These are phyloP conservation scores for Aurelia sp. DNA, from an alignment of 30 jellyfish, hydroid and myxozoan genomes.

Conservation along the genomic window DNA sequence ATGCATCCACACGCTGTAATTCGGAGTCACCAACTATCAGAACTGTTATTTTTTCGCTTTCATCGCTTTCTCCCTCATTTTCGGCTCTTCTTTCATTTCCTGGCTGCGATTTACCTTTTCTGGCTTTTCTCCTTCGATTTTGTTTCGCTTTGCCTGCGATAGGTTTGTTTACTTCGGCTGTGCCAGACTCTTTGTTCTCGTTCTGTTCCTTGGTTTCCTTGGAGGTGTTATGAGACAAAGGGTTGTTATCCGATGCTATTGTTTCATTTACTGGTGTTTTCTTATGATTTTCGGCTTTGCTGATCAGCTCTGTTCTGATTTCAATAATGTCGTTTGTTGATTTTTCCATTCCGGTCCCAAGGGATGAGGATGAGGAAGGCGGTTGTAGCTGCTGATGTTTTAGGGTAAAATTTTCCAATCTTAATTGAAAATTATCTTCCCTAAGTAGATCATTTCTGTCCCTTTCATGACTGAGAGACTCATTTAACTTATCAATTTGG, in stretches of 20 bases:
- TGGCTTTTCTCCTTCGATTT: too few relatives aligned
- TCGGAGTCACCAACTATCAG: too few relatives aligned
- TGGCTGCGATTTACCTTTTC: too few relatives aligned
- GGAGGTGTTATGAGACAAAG: conserved; percentile 18
- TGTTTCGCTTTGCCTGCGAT: too few relatives aligned
- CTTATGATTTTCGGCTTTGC: background rate
- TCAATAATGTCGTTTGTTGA: conserved; percentile 10
- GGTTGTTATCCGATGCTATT: conserved; percentile 5
- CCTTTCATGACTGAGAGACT: conserved; percentile 36
- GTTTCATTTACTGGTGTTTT: conserved; percentile 2
- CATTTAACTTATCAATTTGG: conserved; percentile 16
- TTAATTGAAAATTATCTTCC: too few relatives aligned
- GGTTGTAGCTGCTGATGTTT: too few relatives aligned
- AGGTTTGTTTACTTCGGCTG: background rate
- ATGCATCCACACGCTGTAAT: too few relatives aligned
- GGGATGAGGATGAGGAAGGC: conserved; percentile 4
- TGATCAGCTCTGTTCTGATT: background rate
- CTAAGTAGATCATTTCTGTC: conserved; percentile 14
- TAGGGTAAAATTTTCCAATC: too few relatives aligned
- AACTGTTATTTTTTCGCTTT: too few relatives aligned
- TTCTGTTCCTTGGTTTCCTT: background rate
- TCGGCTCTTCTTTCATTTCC: too few relatives aligned
- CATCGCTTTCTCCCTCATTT: too few relatives aligned
- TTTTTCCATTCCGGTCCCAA: conserved; percentile 6
- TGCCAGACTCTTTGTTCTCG: conserved; percentile 13